phyloP scores from a whole-genome alignment of 2,797 vertebrate species.

The Sorex maritimensis region DNA sequence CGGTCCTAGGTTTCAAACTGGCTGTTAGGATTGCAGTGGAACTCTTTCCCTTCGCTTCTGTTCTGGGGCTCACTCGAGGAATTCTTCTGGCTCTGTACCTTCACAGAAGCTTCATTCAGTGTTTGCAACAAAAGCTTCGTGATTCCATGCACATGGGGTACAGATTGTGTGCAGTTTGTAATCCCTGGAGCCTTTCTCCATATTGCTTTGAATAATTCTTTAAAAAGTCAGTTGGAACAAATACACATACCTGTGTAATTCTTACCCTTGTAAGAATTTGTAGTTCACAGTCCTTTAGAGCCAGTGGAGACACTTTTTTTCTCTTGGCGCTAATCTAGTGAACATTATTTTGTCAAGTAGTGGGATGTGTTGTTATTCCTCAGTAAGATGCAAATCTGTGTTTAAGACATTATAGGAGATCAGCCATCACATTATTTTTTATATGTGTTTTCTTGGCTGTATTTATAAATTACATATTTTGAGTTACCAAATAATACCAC shows the following conservation, averaged over 20 bases:
- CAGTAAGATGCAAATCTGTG: conserved; percentile 56
- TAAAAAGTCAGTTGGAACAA: conserved; percentile 57
- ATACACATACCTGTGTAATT: conserved; percentile 64
- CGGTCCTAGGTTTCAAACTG: conserved; percentile 8
- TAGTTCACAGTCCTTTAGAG: conserved; percentile 52
- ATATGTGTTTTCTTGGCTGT: conserved; percentile 54
- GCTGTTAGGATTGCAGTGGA: conserved; percentile 19
- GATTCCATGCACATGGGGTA: background rate
- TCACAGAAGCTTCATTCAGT: conserved; percentile 28
- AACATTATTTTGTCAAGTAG: background rate
- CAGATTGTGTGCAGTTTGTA: conserved; percentile 52
- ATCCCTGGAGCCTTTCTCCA: background rate
- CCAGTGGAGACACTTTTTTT: conserved; percentile 44
- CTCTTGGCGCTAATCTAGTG: conserved; percentile 24
- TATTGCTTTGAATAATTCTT: conserved; percentile 47
- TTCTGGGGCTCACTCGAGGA: background rate
- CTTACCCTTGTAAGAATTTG: background rate
- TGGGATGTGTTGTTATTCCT: conserved; percentile 29
- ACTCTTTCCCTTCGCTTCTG: conserved; percentile 9
- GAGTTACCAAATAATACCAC: conserved; percentile 51
- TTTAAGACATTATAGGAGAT: conserved; percentile 63
- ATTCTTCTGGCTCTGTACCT: background rate
- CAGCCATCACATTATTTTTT: conserved; percentile 64
- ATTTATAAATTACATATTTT: conserved; percentile 66
- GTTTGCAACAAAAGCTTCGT: conserved; percentile 38